Base-by-base conservation (phyloP, 2,888 invertebrate species). In the Drosophila suboccidentalis region DNA sequence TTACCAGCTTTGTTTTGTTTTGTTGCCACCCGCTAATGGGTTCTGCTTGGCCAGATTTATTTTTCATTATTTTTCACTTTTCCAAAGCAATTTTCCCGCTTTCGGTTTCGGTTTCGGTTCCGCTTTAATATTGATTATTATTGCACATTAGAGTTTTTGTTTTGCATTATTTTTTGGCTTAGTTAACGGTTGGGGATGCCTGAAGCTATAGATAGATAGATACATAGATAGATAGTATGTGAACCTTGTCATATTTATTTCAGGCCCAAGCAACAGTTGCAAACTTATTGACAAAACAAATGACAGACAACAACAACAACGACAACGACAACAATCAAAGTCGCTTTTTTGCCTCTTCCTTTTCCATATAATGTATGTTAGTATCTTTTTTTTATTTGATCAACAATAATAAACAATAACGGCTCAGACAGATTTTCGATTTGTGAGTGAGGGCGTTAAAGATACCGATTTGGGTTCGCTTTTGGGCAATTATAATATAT, bases 211-310 rank as follows among this genome's bases (percentile, higher is more conserved):
- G 6, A 19, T 17, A 19, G 26, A 34, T 32, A 17, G n/a, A n/a
- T n/a, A n/a, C n/a, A n/a, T n/a, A n/a, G n/a, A 39, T 54, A 43
- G 36, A 49, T 29, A 39, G 22, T 38, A 19, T 50, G 44, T 22
- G 8, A 76, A 61, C 71, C 76, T 79, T 87, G 82, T 77, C 73
- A 71, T 77, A 71, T 79, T 78, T 75, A 75, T 78, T 71, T 75
- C 53, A 65, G 72, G 51, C 66, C 46, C 73, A 69, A 75, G 83
- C 90, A 89, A 89, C 90, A 89, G 90, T 89, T 90, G 83, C 74
- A 68, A 46, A 80, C 68, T 88, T 89, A 89, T 89, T 90, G 90
- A 89, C 79, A 90, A 89, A 89, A 89, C 89, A 89, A 89, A 75
- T 67, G 72, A 78, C 75, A 66, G 59, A 64, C n/a, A 54, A 63